Percentiles rank a stretch among this genome's conserved stretches.
Conservation (phyloP, 2,797 vertebrate species). For the Pseudochaenichthys georgianus region DNA sequence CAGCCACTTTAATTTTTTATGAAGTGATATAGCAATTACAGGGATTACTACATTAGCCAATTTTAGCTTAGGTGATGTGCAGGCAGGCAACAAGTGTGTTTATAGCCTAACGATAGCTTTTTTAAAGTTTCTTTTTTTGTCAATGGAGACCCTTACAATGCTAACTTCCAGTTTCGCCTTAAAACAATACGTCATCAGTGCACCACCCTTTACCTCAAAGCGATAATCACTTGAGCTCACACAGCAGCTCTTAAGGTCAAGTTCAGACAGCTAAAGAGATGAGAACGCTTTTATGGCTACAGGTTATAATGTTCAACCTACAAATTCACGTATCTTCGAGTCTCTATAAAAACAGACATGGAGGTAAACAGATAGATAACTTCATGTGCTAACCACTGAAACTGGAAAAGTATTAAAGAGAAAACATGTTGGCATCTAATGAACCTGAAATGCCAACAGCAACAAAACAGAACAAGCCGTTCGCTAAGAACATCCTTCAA, state of each 20-base stretch:
- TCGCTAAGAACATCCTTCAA: background rate
- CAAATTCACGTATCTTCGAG: background rate
- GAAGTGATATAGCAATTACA: no score
- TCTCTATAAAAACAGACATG: background rate
- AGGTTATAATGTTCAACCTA: background rate
- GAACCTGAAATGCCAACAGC: background rate
- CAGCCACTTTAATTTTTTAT: no score
- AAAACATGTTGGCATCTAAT: background rate
- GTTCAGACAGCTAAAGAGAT: background rate
- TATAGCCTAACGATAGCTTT: no score
- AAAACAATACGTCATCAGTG: no score
- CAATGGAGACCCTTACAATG: no score
- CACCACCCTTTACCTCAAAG: background rate
- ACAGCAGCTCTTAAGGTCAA: background rate
- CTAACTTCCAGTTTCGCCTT: no score
- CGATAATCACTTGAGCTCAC: background rate
- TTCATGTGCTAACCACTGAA: background rate
- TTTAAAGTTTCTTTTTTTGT: no score
- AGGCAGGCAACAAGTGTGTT: no score
- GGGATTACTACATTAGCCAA: no score
- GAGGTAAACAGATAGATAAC: background rate
- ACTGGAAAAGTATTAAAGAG: background rate
- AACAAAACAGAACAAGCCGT: constrained; percentile 15
- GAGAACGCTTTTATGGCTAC: background rate
- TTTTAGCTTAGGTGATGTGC: no score